Evolutionary conservation across 1,140 invertebrate genomes (phyloP), one percentile per base, ranked within the genome.

Genomic region (Zaprionus taronus): DNA sequence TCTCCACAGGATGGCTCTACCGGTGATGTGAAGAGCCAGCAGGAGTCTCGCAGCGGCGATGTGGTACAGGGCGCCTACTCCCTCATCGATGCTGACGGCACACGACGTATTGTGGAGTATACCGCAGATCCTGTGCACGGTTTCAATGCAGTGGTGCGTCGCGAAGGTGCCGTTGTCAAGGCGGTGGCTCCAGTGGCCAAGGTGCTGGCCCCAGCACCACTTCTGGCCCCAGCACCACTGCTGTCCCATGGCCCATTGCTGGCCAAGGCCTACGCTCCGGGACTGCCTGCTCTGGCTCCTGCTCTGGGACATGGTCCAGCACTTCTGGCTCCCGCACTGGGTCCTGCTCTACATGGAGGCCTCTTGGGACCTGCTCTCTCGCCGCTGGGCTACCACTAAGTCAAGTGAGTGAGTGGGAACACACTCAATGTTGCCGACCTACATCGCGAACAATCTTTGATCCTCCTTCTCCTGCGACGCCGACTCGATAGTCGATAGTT

Each of bases 61-160:
- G 93, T 93, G 15, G 94, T 95, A 38, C 93, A 94, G 72, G 95
- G 95, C 36, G 93, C 91, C 38, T 95, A 95, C 84, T 94, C 93
- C 4, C 79, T 95, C 22, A 93, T 95, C n/a, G 94, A 95, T 74
- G 94, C 95, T 20, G 94, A 95, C 74, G 94, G 95, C 60, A 94
- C 93, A 4, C 91, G 93, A 17, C 83, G 94, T 51, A 93, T 93
- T 63, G 94, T 94, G 24, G 94, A 94, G 71, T 95, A 94, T 84
- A 94, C 93, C 22, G 94, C 93, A 11, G 94, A 94, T 91, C 92
- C 94, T 6, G 82, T 94, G 5, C 92, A 94, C 73, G 94, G 94
- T n/a, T 94, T 94, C 91, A 94, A 94, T 64, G 93, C 93, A 24
- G 91, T 94, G 41, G 93, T 94, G 4, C 93, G 92, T 57, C 91